These are phyloP conservation scores for Thamnaconus septentrionalis DNA, from an alignment of 2,113 vertebrate species.

Conservation along the genomic window DNA sequence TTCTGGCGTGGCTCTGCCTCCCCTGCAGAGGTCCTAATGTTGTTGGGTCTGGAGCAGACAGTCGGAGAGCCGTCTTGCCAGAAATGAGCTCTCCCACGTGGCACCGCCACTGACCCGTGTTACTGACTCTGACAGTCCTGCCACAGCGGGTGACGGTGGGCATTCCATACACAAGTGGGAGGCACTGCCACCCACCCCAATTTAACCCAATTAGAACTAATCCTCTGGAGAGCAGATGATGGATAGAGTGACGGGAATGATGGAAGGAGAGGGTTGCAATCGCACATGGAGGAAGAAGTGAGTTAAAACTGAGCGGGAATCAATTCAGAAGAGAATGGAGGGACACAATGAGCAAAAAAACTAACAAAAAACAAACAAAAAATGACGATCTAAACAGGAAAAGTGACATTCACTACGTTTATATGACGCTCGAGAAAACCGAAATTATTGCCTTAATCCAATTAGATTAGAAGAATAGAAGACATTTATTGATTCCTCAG, in stretches of 20 bases:
- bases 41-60: slow-evolving; percentile 59
- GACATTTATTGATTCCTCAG: no score
- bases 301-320: slow-evolving; percentile 38
- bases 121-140: slow-evolving; percentile 78
- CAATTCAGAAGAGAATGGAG: neutral
- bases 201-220: slow-evolving; percentile 80
- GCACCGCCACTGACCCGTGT: slow-evolving; percentile 77
- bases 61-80: slow-evolving; percentile 50
- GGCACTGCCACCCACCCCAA: slow-evolving; percentile 75
- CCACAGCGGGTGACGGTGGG: slow-evolving; percentile 64
- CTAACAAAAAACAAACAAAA: slow-evolving; percentile 31
- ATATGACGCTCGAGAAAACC: no score
- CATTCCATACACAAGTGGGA: slow-evolving; percentile 77
- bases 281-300: slow-evolving; percentile 35
- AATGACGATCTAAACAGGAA: slow-evolving; percentile 7
- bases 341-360: slow-evolving; percentile 9
- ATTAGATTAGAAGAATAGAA: no score
- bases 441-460: no score
- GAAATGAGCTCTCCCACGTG: slow-evolving; percentile 72
- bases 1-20: slow-evolving; percentile 51
- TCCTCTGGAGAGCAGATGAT: slow-evolving; percentile 55
- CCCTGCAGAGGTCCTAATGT: slow-evolving; percentile 58
- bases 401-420: no score
- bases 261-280: slow-evolving; percentile 24
- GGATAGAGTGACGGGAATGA: slow-evolving; percentile 42